phyloP scores from a whole-genome alignment of 2,888 invertebrate genomes.

The Drosophila meridiana region DNA sequence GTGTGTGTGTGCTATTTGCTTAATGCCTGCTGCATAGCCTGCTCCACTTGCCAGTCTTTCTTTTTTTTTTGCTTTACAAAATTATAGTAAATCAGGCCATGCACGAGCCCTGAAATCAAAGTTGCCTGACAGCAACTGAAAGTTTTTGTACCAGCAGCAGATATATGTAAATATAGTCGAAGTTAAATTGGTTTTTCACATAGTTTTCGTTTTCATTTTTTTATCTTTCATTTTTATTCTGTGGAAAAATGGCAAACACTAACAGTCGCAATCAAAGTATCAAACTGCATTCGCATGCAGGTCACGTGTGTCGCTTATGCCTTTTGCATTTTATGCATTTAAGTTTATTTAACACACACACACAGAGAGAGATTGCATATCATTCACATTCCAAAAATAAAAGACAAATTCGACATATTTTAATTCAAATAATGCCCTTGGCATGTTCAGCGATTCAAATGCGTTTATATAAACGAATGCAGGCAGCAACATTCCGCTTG shows the following conservation, averaged over 20 bases:
- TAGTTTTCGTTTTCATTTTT: slow-evolving; percentile 28
- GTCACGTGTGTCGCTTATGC: slow-evolving; percentile 61
- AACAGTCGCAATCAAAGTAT: slow-evolving; percentile 13
- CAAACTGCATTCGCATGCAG: slow-evolving; percentile 53
- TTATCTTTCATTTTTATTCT: neutral
- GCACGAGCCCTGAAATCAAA: slow-evolving; percentile 69
- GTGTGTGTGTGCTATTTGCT: slow-evolving; percentile 36
- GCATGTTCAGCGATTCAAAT: neutral
- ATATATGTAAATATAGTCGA: slow-evolving; percentile 22
- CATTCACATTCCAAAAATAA: slow-evolving; percentile 20
- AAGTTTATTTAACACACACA: slow-evolving; percentile 40
- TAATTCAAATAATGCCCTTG: slow-evolving; percentile 28
- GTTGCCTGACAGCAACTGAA: slow-evolving; percentile 50
- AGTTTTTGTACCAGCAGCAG: slow-evolving; percentile 41
- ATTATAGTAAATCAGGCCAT: slow-evolving; percentile 74
- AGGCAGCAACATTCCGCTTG: neutral
- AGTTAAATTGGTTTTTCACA: slow-evolving; percentile 72
- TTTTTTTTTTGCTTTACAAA: slow-evolving; percentile 66
- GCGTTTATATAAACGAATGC: neutral
- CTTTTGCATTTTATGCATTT: slow-evolving; percentile 47
- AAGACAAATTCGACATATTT: slow-evolving; percentile 31
- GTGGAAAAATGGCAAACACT: slow-evolving; percentile 6
- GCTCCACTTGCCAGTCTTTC: slow-evolving; percentile 53
- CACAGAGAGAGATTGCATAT: slow-evolving; percentile 11
- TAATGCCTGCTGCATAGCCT: slow-evolving; percentile 51